Evolutionary conservation across 2,888 invertebrate species (phyloP).

Genomic region (Boloria selene): DNA sequence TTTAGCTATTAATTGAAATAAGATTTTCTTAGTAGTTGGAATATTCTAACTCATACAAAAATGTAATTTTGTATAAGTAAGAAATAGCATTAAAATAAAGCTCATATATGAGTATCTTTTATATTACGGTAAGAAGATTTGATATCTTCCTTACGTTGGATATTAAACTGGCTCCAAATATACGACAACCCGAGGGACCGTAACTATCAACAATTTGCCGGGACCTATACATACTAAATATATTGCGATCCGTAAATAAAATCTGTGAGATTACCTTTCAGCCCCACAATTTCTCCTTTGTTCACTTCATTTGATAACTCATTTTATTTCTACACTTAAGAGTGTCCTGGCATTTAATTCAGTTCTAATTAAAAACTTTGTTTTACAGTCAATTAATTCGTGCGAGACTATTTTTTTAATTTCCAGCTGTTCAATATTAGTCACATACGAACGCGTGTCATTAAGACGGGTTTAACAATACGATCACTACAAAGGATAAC

Average conservation of each 20-base stretch:
- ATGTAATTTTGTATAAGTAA: background rate
- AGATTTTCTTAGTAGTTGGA: background rate
- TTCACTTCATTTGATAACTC: constrained; percentile 70
- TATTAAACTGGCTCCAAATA: constrained; percentile 31
- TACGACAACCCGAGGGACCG: constrained; percentile 16
- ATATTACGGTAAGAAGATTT: constrained; percentile 16
- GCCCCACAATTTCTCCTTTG: constrained; percentile 70
- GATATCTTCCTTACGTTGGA: constrained; percentile 28
- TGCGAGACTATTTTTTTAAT: constrained; percentile 30
- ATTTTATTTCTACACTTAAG: constrained; percentile 60
- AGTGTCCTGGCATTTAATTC: constrained; percentile 44
- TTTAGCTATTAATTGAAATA: too few species aligned
- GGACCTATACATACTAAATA: constrained; percentile 32
- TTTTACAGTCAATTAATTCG: constrained; percentile 34
- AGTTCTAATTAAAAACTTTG: constrained; percentile 33
- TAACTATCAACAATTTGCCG: constrained; percentile 6
- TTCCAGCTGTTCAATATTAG: constrained; percentile 47
- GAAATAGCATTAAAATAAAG: background rate
- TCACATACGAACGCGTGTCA: constrained; percentile 55
- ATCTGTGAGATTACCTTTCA: constrained; percentile 60
- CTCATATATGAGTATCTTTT: background rate
- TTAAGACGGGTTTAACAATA: constrained; percentile 56
- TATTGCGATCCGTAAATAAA: constrained; percentile 29
- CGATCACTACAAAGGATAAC: constrained; percentile 65
- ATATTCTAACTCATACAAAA: background rate